Evolutionary conservation across 2,888 invertebrate species (phyloP).

Genomic region (Rugalucina vietnamica): DNA sequence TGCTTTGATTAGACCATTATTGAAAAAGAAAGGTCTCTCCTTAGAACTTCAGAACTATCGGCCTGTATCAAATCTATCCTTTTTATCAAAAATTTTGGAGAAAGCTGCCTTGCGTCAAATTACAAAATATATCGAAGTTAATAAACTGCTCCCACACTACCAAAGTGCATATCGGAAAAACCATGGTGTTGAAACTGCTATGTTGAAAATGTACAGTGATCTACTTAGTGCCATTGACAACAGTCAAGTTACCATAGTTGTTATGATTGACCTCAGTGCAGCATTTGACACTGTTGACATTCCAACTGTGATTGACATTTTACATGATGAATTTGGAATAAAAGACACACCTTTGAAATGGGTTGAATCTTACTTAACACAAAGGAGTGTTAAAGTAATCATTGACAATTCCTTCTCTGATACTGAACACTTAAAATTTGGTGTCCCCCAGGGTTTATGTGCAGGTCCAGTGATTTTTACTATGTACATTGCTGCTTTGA

Average conservation of each 20-base stretch:
- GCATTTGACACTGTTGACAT: conserved; percentile 44
- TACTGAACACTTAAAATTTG: conserved; percentile 31
- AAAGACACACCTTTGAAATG: conserved; percentile 29
- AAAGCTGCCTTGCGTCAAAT: conserved; percentile 39
- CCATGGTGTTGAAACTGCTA: conserved; percentile 43
- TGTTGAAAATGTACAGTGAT: conserved; percentile 46
- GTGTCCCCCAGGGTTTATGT: conserved; percentile 47
- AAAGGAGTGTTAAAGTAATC: conserved; percentile 26
- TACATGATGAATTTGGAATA: conserved; percentile 32
- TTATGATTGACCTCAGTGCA: conserved; percentile 39
- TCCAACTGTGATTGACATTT: conserved; percentile 16
- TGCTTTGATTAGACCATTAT: conserved; percentile 33
- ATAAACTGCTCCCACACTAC: conserved; percentile 34
- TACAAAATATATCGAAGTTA: conserved; percentile 26
- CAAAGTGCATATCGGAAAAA: conserved; percentile 49
- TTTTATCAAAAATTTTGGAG: conserved; percentile 43
- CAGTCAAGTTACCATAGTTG: conserved; percentile 25
- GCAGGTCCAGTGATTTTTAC: conserved; percentile 44
- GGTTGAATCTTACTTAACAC: conserved; percentile 42
- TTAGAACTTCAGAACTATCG: conserved; percentile 40
- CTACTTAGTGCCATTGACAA: conserved; percentile 26
- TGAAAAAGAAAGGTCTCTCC: conserved; percentile 43
- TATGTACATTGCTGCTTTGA: conserved; percentile 45
- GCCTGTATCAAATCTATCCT: conserved; percentile 43
- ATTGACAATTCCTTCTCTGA: conserved; percentile 26